A percentile compares a stretch with the other conserved stretches of the same genome.
Evolutionary conservation across 92 coral and sea anemone species (phyloP).

Genomic region (Siderastrea radians): DNA sequence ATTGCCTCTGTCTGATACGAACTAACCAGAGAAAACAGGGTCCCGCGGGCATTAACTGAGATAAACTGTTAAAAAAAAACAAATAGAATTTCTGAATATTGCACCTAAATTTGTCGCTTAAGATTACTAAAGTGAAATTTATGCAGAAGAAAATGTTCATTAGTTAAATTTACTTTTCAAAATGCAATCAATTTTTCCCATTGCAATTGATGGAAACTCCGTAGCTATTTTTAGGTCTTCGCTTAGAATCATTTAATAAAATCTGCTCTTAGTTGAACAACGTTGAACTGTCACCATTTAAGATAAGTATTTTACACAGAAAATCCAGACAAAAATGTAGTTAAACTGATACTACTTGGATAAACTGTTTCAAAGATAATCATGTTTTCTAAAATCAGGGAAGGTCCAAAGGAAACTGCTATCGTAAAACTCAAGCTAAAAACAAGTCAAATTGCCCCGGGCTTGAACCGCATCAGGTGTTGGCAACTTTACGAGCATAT

Average conservation of each 20-base stretch:
- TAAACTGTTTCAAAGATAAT: not conserved
- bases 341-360: not conserved
- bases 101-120: not conserved
- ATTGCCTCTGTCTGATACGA: not conserved
- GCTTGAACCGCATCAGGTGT: slow-evolving; percentile 22
- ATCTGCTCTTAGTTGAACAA: not conserved
- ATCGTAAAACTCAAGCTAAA: not conserved
- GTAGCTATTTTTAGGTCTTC: not conserved
- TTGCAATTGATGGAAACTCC: not conserved
- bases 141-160: not conserved
- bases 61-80: not conserved
- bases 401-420: not conserved
- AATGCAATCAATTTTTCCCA: not conserved
- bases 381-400: not conserved
- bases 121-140: not conserved
- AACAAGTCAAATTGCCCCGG: slow-evolving; percentile 11
- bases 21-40: not conserved
- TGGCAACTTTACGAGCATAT: slow-evolving; percentile 20
- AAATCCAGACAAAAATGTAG: not conserved
- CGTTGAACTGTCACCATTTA: not conserved
- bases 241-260: not conserved
- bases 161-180: not conserved
- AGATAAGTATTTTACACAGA: not conserved
- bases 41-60: not conserved
- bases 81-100: slow-evolving; percentile 1